Conservation (phyloP, 2,113 vertebrate species). For the Vimba vimba region DNA sequence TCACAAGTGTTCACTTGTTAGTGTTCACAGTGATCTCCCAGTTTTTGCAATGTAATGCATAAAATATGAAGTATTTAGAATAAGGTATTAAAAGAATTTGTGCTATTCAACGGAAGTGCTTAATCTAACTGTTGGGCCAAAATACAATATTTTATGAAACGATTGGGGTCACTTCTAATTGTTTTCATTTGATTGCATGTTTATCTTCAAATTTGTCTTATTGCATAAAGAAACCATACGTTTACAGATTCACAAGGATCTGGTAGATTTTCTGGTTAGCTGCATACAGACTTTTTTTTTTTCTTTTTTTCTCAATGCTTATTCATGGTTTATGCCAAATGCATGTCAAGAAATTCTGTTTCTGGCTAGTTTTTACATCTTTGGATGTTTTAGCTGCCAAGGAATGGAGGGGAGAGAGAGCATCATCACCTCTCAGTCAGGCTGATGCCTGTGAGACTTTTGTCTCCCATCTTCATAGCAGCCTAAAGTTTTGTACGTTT, state of each 20-base stretch:
- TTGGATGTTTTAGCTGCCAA: constrained; percentile 14
- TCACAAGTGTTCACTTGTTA: constrained; percentile 21
- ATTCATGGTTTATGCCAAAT: background rate
- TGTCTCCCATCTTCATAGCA: background rate
- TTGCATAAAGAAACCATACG: background rate
- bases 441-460: background rate
- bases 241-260: background rate
- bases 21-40: constrained; percentile 23
- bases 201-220: constrained; percentile 1
- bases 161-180: background rate
- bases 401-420: background rate
- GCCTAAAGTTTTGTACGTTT: background rate
- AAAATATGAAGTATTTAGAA: background rate
- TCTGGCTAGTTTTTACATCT: background rate
- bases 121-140: constrained; percentile 25
- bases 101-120: constrained; percentile 1
- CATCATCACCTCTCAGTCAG: background rate
- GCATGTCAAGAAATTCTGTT: background rate
- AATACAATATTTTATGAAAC: background rate
- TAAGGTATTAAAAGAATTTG: constrained; percentile 8
- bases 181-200: constrained; percentile 29
- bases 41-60: background rate
- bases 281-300: background rate
- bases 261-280: background rate
- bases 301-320: background rate